Evolutionary conservation across 92 coral and sea anemone genomes (phyloP).

Genomic region (Phenganax marumi): DNA sequence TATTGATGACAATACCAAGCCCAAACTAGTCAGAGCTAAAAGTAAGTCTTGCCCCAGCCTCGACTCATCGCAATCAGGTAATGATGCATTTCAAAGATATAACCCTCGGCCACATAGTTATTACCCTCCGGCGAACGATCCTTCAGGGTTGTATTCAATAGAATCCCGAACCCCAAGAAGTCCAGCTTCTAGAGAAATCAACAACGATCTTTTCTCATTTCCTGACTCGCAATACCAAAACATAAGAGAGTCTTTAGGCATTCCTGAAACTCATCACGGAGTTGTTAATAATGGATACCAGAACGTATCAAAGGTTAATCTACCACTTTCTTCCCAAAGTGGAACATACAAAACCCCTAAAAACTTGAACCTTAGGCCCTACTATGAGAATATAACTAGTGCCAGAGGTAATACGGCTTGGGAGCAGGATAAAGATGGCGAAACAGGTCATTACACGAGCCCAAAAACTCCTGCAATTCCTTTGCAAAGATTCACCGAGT

Average conservation of each 20-base stretch:
- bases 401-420: background rate
- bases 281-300: background rate
- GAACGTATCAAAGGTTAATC: background rate
- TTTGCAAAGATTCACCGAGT: constrained; percentile 16
- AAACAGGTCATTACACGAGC: background rate
- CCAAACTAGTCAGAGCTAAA: background rate
- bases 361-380: background rate
- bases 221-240: constrained; percentile 15
- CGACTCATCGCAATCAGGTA: background rate
- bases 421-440: background rate
- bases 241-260: constrained; percentile 9
- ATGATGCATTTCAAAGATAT: background rate
- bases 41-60: constrained; percentile 4
- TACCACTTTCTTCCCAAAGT: background rate
- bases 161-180: background rate
- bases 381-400: constrained; percentile 1
- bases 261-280: background rate
- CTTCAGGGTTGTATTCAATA: constrained; percentile 5
- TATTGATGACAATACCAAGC: background rate
- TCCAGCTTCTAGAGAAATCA: background rate
- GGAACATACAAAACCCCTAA: background rate
- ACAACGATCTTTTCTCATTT: background rate
- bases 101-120: constrained; percentile 9
- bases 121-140: constrained; percentile 8
- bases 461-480: constrained; percentile 27